phyloP scores from a whole-genome alignment of 2,113 vertebrate species.

The Hydropotes inermis region DNA sequence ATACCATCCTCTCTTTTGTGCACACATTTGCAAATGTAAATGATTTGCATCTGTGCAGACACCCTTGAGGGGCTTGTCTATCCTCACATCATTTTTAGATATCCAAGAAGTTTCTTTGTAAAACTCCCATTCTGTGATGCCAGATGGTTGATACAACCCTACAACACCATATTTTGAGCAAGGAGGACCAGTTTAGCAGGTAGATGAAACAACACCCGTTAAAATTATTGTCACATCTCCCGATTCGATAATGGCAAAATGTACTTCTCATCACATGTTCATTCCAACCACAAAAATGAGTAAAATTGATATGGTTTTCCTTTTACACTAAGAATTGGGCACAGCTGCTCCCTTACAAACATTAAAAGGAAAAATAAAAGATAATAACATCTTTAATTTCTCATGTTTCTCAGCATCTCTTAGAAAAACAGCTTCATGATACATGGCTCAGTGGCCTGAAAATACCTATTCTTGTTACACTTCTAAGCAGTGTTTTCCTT shows the following conservation, averaged over 20 bases:
- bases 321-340: constrained; percentile 58
- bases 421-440: constrained; percentile 51
- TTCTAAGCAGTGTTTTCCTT: not conserved
- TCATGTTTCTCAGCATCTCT: constrained; percentile 49
- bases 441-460: constrained; percentile 35
- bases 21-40: constrained; percentile 52
- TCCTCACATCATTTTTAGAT: constrained; percentile 45
- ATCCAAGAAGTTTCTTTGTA: constrained; percentile 57
- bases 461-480: not conserved
- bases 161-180: constrained; percentile 48
- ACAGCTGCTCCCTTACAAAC: constrained; percentile 57
- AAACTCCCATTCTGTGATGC: constrained; percentile 25
- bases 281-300: constrained; percentile 57
- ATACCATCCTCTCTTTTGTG: constrained; percentile 40
- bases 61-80: constrained; percentile 52
- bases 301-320: constrained; percentile 51
- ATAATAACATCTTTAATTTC: constrained; percentile 61
- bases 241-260: constrained; percentile 36
- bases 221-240: constrained; percentile 42
- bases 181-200: constrained; percentile 57
- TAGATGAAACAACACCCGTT: constrained; percentile 55
- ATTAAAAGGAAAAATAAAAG: constrained; percentile 51
- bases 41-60: constrained; percentile 56
- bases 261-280: constrained; percentile 48
- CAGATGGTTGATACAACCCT: constrained; percentile 56